These are phyloP conservation scores for Thalassarche chlororhynchos DNA, from an alignment of 2,113 vertebrate genomes.

Conservation along the genomic window DNA sequence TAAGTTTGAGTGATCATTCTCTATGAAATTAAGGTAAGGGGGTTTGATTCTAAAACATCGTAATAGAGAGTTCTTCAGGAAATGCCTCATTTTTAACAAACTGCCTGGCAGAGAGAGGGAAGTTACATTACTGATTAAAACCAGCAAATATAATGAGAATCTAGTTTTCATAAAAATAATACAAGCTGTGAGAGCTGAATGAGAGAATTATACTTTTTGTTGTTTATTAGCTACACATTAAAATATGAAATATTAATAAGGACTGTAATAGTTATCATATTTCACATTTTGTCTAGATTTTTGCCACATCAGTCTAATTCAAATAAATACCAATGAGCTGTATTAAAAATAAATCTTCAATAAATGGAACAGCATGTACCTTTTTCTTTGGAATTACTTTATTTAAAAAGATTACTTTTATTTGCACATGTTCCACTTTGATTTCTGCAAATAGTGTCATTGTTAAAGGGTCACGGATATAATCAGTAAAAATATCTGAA, in stretches of 20 bases:
- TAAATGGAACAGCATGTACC: neutral
- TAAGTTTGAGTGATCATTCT: neutral
- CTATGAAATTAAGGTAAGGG: neutral
- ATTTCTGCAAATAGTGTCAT: neutral
- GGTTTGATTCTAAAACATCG: neutral
- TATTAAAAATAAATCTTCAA: neutral
- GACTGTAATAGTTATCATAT: neutral
- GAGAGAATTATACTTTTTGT: neutral
- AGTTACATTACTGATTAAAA: constrained; percentile 14
- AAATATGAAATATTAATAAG: constrained; percentile 12
- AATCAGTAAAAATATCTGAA: neutral
- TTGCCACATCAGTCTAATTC: neutral
- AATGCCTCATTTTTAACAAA: neutral
- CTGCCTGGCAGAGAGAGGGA: neutral
- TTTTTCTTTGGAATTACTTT: neutral
- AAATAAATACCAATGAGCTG: neutral
- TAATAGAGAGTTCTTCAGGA: neutral
- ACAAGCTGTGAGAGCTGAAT: neutral
- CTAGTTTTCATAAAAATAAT: constrained; percentile 3
- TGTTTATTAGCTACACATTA: neutral
- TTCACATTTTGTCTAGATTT: constrained; percentile 4
- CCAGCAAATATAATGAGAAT: neutral
- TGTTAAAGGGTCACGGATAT: neutral
- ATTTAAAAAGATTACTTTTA: neutral
- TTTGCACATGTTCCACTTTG: neutral